Conservation (phyloP, 2,113 vertebrate species). For the Aspiorhynchus laticeps region DNA sequence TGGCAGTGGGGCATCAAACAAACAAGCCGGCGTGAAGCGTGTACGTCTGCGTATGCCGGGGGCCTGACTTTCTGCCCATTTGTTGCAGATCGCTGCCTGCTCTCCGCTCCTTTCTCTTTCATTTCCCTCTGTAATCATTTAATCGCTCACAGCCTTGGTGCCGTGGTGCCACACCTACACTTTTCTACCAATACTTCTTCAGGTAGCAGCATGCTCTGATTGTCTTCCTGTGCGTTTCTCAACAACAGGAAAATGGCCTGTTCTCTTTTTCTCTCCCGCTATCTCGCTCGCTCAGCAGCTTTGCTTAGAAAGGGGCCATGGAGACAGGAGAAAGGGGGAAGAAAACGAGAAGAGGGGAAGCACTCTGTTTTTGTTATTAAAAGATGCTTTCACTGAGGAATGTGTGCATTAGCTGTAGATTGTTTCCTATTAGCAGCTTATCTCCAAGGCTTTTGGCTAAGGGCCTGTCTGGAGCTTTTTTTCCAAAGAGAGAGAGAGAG, state of each 20-base stretch:
- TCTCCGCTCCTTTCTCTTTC: constrained; percentile 26
- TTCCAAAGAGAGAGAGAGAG: constrained; percentile 12
- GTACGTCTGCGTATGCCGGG: background rate
- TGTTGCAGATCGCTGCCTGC: constrained; percentile 37
- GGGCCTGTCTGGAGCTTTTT: constrained; percentile 73
- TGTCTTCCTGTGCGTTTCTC: constrained; percentile 2
- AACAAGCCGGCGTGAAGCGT: constrained; percentile 33
- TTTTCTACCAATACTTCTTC: constrained; percentile 48
- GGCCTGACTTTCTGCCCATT: constrained; percentile 29
- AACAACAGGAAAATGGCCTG: constrained; percentile 36
- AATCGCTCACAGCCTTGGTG: constrained; percentile 46
- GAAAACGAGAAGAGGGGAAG: background rate
- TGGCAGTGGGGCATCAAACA: constrained; percentile 35
- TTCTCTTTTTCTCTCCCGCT: constrained; percentile 73
- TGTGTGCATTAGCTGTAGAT: constrained; percentile 88
- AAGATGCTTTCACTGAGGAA: constrained; percentile 83
- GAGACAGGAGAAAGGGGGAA: constrained; percentile 41
- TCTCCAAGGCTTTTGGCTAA: constrained; percentile 83
- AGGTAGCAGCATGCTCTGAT: constrained; percentile 54
- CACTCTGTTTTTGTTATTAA: constrained; percentile 78
- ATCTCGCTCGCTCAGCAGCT: constrained; percentile 70
- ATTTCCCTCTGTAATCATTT: constrained; percentile 41
- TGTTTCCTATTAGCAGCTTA: constrained; percentile 91
- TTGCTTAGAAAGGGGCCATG: constrained; percentile 83
- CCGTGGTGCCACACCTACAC: constrained; percentile 49